Evolutionary conservation across 1,140 invertebrate genomes (phyloP), one percentile per base, ranked within the genome.

Genomic region (Calliphora vicina): DNA sequence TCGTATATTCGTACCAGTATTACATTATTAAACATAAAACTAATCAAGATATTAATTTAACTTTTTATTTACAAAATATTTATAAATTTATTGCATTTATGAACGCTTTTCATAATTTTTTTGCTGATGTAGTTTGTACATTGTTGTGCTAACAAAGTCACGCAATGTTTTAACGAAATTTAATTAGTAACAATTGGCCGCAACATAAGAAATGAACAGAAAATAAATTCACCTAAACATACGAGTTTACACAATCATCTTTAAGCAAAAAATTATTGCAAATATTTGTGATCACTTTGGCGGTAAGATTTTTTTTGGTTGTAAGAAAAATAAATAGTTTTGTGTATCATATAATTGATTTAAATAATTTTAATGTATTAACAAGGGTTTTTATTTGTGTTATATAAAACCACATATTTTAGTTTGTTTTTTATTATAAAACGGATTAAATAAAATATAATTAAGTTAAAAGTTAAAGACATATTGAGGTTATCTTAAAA

Each of bases 21-120:
- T 57, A n/a, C 0, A 17, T 57, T 57, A 57, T n/a, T 57, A 57
- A 57, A 57, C 50, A 57, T 57, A 57, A 57, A 17, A 57, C 15
- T 57, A 57, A 57, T 57, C 50, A 57, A 57, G 50, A 57, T 57
- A 57, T 57, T 57, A 57, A 57, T 57, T 57, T 57, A 57, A 57
- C n/a, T 57, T 57, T 35, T 35, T 8, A 10, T 35, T 35, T 35
- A 35, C 35, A 35, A 35, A 57, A 57, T n/a, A 57, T n/a, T 17
- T 5, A 57, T 1, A 57, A 6, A 57, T 57, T 57, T 57, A 57
- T 57, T 57, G n/a, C 50, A n/a, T 57, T 57, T 57, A 17, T n/a
- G n/a, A 57, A 57, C 50, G 50, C 3, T 57, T 57, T 57, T 57
- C 50, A n/a, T 57, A 57, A 15, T 57, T 57, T 13, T 57, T 57